Percentiles rank a stretch among this genome's conserved stretches.
These are phyloP conservation scores for Mus minutoides DNA, from an alignment of 2,797 vertebrate genomes.

Conservation along the genomic window DNA sequence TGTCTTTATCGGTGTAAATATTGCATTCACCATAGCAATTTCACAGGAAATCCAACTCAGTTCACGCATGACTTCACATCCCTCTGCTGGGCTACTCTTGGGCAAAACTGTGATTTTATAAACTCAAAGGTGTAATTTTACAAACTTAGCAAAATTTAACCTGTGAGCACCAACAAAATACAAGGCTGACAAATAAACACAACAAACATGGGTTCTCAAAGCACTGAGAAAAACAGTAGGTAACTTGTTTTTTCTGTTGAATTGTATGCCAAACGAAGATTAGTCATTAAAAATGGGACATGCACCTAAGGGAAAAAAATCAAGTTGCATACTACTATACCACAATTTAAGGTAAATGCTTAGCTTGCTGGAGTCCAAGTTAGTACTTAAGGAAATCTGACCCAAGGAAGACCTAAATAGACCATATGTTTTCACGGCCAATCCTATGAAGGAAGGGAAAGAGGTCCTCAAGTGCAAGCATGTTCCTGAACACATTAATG, in stretches of 20 bases:
- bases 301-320: constrained; percentile 49
- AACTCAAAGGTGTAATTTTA: constrained; percentile 59
- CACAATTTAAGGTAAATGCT: constrained; percentile 44
- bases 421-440: constrained; percentile 28
- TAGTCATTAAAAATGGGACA: constrained; percentile 33
- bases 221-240: constrained; percentile 14
- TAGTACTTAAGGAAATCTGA: constrained; percentile 41
- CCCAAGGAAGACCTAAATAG: constrained; percentile 24
- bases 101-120: constrained; percentile 49
- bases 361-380: constrained; percentile 24
- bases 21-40: constrained; percentile 78
- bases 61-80: constrained; percentile 51
- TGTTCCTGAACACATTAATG: constrained; percentile 45
- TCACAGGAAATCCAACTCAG: constrained; percentile 76
- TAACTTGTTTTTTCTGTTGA: constrained; percentile 28
- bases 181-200: constrained; percentile 61
- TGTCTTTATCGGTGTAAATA: constrained; percentile 64
- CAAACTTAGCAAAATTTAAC: constrained; percentile 59
- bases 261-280: constrained; percentile 26
- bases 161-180: constrained; percentile 57
- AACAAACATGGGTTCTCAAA: constrained; percentile 66
- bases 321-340: background rate
- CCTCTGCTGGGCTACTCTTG: constrained; percentile 44
- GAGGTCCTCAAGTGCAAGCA: constrained; percentile 11
- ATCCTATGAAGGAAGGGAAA: constrained; percentile 28